Conservation (phyloP, 2,113 vertebrate species). For the Isurus oxyrinchus region DNA sequence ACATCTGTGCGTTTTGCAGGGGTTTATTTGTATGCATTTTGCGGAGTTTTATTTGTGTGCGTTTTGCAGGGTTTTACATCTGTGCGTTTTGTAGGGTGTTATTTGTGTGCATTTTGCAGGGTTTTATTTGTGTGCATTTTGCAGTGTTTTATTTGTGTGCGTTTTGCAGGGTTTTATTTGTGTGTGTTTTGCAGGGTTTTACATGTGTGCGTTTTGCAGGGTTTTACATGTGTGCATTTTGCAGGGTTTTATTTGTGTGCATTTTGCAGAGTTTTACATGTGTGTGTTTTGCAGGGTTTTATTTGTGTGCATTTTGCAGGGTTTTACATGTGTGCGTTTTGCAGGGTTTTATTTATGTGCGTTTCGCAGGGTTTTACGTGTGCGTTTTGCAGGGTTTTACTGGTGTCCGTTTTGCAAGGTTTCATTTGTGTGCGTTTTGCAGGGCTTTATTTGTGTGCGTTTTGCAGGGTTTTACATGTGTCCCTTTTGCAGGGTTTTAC, state of each 20-base stretch:
- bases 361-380: not conserved
- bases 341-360: not conserved
- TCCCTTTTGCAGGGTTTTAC: too few species aligned
- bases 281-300: not conserved
- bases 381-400: not conserved
- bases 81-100: not conserved
- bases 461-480: not conserved
- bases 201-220: not conserved
- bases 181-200: not conserved
- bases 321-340: not conserved
- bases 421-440: not conserved
- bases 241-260: not conserved
- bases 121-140: not conserved
- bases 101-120: not conserved
- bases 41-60: not conserved
- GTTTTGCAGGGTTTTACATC: not conserved
- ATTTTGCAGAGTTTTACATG: too few species aligned
- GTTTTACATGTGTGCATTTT: not conserved
- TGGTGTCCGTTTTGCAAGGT: not conserved
- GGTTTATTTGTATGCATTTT: not conserved
- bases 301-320: not conserved
- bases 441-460: not conserved
- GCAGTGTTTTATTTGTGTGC: not conserved
- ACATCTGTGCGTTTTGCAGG: not conserved
- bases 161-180: not conserved